phyloP scores from a whole-genome alignment of 2,797 vertebrate species.

The Salmo trutta region DNA sequence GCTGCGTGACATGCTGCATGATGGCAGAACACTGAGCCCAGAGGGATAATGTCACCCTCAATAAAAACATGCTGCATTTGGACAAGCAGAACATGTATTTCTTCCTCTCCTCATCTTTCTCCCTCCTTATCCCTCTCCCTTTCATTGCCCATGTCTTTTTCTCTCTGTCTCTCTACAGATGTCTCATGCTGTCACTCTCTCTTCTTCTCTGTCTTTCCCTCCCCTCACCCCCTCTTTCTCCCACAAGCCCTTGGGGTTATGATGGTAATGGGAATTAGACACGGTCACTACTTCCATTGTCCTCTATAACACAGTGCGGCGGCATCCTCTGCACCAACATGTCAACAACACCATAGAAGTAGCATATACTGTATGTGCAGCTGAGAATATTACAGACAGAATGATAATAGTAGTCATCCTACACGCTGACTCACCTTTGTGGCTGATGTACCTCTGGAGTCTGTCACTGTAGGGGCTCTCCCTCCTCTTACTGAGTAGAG shows the following conservation, averaged over 20 bases:
- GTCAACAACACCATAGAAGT: not conserved
- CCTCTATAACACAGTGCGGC: not conserved
- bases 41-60: not conserved
- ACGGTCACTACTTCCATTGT: conserved; percentile 3
- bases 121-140: not conserved
- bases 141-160: not conserved
- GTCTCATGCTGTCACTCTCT: not conserved
- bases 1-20: not conserved
- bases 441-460: conserved; percentile 91
- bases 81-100: not conserved
- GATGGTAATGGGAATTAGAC: not conserved
- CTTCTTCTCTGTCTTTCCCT: not conserved
- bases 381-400: not conserved
- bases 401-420: not conserved
- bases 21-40: not conserved
- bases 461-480: conserved; percentile 94
- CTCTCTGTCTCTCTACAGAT: not conserved
- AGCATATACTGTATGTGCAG: not conserved
- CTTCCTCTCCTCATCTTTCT: not conserved
- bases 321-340: not conserved
- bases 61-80: not conserved
- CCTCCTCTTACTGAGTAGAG: conserved; percentile 84
- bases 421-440: conserved; percentile 78
- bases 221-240: not conserved
- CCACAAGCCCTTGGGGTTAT: not conserved